Conservation (phyloP, 2,113 vertebrate species). For the Spea bombifrons region DNA sequence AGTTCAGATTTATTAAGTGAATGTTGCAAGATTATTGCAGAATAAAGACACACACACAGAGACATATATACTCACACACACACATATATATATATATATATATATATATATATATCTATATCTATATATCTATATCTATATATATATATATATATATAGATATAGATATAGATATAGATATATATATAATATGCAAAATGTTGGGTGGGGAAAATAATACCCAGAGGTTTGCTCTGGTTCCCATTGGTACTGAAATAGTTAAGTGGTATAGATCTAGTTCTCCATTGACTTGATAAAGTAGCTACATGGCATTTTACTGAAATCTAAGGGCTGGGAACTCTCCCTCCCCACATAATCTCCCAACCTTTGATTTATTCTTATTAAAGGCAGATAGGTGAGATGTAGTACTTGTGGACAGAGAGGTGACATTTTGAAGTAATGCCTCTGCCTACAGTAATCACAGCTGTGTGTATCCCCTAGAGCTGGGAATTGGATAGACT, state of each 20-base stretch:
- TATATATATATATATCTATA: no score
- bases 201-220: not conserved
- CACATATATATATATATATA: no score
- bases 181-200: no score
- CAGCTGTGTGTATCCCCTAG: constrained; percentile 9
- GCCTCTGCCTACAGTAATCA: constrained; percentile 25
- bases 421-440: constrained; percentile 32
- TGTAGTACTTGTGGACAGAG: not conserved
- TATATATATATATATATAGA: no score
- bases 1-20: not conserved
- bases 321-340: not conserved
- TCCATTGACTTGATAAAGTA: constrained; percentile 5
- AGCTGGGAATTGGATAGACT: not conserved
- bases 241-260: not conserved
- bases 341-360: not conserved
- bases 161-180: no score
- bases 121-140: no score
- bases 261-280: not conserved
- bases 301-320: not conserved
- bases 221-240: not conserved
- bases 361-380: constrained; percentile 14
- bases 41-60: not conserved
- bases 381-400: constrained; percentile 13
- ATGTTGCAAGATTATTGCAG: not conserved
- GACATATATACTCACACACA: not conserved